These are phyloP conservation scores for Euwallacea similis DNA, from an alignment of 1,140 invertebrate species.

Conservation along the genomic window DNA sequence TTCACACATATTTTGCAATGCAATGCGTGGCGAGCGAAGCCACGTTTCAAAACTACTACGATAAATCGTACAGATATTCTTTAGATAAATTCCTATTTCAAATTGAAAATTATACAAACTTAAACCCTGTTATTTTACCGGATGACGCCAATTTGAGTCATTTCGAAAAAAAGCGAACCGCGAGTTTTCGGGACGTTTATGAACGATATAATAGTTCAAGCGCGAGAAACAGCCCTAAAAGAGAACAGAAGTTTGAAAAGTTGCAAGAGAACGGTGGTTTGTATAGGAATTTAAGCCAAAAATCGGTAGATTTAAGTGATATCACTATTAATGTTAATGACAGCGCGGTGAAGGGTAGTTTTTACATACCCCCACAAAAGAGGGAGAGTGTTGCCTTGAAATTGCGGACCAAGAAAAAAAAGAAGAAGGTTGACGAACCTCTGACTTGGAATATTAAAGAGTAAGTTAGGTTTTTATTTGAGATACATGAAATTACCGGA, in stretches of 20 bases:
- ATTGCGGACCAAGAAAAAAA: constrained; percentile 51
- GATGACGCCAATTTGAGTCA: constrained; percentile 52
- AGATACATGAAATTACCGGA: background rate
- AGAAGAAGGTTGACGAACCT: constrained; percentile 54
- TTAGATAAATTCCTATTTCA: constrained; percentile 38
- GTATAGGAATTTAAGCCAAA: constrained; percentile 42
- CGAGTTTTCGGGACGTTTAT: constrained; percentile 1
- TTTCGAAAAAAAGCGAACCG: constrained; percentile 37
- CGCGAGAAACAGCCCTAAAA: constrained; percentile 18
- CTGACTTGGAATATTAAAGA: constrained; percentile 41
- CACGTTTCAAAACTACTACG: constrained; percentile 76
- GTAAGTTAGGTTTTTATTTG: constrained; percentile 2
- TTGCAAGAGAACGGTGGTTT: constrained; percentile 37
- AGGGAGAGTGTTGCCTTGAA: constrained; percentile 17
- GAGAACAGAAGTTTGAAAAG: constrained; percentile 11
- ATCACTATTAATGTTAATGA: constrained; percentile 48
- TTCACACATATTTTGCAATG: constrained; percentile 85
- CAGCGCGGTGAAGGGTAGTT: constrained; percentile 47
- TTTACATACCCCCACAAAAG: constrained; percentile 6
- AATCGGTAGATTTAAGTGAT: constrained; percentile 51
- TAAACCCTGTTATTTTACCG: constrained; percentile 49
- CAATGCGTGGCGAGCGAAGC: constrained; percentile 75
- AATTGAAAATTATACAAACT: constrained; percentile 30
- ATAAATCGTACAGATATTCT: constrained; percentile 60
- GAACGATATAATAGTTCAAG: constrained; percentile 6